Evolutionary conservation across 2,888 invertebrate genomes (phyloP), one percentile per base, ranked within the genome.

Genomic region (Baronia brevicornis): DNA sequence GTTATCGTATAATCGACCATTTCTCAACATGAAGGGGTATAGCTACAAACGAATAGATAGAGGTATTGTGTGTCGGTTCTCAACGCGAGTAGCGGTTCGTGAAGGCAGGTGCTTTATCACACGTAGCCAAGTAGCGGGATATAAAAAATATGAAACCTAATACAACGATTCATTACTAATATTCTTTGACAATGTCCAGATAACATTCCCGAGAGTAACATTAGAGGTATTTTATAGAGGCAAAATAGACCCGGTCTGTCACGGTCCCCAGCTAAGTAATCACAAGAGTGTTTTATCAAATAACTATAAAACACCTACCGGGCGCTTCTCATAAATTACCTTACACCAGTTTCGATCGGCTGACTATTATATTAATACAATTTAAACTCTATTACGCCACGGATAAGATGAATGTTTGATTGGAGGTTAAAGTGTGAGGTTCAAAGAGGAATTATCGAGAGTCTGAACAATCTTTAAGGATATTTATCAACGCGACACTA

Each of bases 401-500:
- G 0, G 0, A 10, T 60, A 70, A 39, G 44, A 60, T 52, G 10
- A 29, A 41, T 30, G 51, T 54, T 65, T 2, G 38, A 22, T 20
- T 55, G 54, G 7, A 4, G 6, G 3, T 6, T 22, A 38, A 60
- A 56, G 70, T 72, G 72, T 69, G 63, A 71, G 64, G 56, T 62
- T 64, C 57, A 43, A 47, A 66, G 69, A 71, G 71, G 77, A 71
- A 82, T 80, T 82, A 82, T 82, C 78, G 73, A 63, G 54, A 65
- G 69, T 63, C 68, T 62, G 71, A 68, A 74, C 80, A 77, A 84
- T 82, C 80, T 82, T 69, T 74, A 67, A 73, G 78, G 79, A 71
- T 78, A 84, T 84, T 82, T 82, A 82, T 84, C 84, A 84, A 77
- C 52, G 65, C 68, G 82, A 84, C 79, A 75, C 73, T 72, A 70